A percentile compares a stretch with the other conserved stretches of the same genome.
These are phyloP conservation scores for Triplophysa tibetana DNA, from an alignment of 2,113 vertebrate species.

Conservation along the genomic window DNA sequence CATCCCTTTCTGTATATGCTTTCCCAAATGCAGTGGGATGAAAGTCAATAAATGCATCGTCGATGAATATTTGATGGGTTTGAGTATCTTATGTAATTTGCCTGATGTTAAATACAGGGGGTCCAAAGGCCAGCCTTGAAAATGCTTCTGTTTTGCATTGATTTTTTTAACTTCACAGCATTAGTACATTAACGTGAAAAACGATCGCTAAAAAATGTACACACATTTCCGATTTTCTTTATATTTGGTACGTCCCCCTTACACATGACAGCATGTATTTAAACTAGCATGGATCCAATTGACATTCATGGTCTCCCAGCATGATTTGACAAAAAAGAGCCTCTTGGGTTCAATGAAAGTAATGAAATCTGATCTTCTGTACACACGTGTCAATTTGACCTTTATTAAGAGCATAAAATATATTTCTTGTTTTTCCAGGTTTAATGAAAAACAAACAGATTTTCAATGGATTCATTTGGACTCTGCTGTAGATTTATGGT, in stretches of 20 bases:
- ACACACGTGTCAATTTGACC: neutral
- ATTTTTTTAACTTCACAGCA: too few species aligned
- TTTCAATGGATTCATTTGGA: neutral
- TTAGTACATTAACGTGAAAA: too few species aligned
- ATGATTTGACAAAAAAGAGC: too few species aligned
- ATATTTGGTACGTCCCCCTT: too few species aligned
- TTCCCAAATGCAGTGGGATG: constrained; percentile 15
- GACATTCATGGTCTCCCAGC: too few species aligned
- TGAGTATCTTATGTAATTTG: constrained; percentile 17
- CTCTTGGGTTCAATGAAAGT: too few species aligned
- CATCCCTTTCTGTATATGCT: constrained; percentile 27
- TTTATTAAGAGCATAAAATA: neutral
- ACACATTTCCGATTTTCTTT: too few species aligned
- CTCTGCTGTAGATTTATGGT: neutral
- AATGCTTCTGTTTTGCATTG: too few species aligned
- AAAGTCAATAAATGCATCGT: neutral
- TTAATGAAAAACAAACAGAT: neutral
- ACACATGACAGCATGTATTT: too few species aligned
- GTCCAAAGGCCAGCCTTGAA: neutral
- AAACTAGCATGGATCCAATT: too few species aligned
- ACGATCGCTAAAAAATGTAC: too few species aligned
- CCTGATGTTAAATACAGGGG: neutral
- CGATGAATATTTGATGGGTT: constrained; percentile 5
- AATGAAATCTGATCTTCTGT: neutral
- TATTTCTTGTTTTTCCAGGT: neutral